Evolutionary conservation across 2,888 invertebrate genomes (phyloP).

Genomic region (Xanthorhoe spadicearia): DNA sequence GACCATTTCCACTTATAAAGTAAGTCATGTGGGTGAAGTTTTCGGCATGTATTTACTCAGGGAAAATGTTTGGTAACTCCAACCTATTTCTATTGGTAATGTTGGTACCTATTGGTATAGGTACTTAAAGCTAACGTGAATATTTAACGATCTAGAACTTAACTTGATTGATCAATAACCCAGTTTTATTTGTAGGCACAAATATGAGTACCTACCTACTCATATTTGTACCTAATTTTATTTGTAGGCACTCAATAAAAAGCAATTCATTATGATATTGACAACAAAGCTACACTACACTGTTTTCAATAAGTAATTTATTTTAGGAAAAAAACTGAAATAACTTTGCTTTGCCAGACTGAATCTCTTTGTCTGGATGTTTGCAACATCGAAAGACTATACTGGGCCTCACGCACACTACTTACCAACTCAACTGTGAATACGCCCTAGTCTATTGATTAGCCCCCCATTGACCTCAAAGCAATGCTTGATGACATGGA

Average conservation of each 20-base stretch:
- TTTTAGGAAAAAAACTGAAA: slow-evolving; percentile 14
- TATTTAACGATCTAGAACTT: too few species aligned
- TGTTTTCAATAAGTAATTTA: background rate
- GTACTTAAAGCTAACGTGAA: too few species aligned
- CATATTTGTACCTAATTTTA: too few species aligned
- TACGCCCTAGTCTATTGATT: slow-evolving; percentile 15
- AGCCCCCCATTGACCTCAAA: slow-evolving; percentile 26
- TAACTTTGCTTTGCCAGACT: slow-evolving; percentile 14
- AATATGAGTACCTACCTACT: too few species aligned
- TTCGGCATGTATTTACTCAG: background rate
- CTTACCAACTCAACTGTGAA: background rate
- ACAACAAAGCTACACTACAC: too few species aligned
- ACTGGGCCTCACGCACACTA: slow-evolving; percentile 4
- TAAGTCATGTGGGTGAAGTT: background rate
- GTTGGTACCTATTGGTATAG: too few species aligned
- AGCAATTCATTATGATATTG: too few species aligned
- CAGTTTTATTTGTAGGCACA: too few species aligned
- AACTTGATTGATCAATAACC: too few species aligned
- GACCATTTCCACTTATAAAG: background rate
- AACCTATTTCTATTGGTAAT: background rate
- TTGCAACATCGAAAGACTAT: slow-evolving; percentile 3
- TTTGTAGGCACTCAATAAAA: too few species aligned
- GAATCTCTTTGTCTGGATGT: background rate
- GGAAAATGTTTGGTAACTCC: background rate
- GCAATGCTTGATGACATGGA: slow-evolving; percentile 21